Percentiles rank a stretch among this genome's conserved stretches.
Conservation (phyloP, 2,888 invertebrate species). For the Aelia acuminata region DNA sequence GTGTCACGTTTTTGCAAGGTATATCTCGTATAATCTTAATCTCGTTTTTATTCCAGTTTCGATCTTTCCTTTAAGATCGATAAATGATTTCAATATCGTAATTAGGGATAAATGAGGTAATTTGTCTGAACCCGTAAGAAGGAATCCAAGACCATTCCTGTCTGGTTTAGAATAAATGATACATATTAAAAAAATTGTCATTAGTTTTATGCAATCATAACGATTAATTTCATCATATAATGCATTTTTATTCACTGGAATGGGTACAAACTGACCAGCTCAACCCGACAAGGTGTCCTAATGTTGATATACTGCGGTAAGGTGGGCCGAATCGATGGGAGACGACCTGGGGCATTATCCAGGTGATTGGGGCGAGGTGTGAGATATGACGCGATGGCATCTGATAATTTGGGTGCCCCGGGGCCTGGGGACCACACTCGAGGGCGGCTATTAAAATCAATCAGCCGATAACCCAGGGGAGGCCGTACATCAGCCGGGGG, state of each 20-base stretch:
- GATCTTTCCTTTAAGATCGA: too few species aligned
- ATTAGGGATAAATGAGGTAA: too few species aligned
- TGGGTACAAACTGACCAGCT: not conserved
- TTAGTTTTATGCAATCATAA: too few species aligned
- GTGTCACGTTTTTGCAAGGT: too few species aligned
- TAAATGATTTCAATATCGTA: too few species aligned
- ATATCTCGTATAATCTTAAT: too few species aligned
- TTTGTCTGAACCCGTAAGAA: too few species aligned
- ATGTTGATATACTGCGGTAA: not conserved
- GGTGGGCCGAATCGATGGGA: not conserved
- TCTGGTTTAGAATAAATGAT: too few species aligned
- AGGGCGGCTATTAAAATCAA: constrained; percentile 52
- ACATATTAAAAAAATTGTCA: too few species aligned
- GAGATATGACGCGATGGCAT: constrained; percentile 55
- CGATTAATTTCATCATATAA: not conserved
- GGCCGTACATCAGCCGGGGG: not conserved
- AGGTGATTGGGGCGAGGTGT: constrained; percentile 32
- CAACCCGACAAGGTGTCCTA: not conserved
- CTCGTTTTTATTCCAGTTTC: too few species aligned
- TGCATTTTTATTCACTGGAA: not conserved
- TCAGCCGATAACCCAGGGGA: constrained; percentile 28
- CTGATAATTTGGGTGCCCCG: constrained; percentile 46
- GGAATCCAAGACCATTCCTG: too few species aligned
- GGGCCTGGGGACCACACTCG: constrained; percentile 26
- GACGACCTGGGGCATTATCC: constrained; percentile 1